Evolutionary conservation across 2,113 vertebrate species (phyloP), one percentile per base, ranked within the genome.

Genomic region (Carettochelys insculpta): DNA sequence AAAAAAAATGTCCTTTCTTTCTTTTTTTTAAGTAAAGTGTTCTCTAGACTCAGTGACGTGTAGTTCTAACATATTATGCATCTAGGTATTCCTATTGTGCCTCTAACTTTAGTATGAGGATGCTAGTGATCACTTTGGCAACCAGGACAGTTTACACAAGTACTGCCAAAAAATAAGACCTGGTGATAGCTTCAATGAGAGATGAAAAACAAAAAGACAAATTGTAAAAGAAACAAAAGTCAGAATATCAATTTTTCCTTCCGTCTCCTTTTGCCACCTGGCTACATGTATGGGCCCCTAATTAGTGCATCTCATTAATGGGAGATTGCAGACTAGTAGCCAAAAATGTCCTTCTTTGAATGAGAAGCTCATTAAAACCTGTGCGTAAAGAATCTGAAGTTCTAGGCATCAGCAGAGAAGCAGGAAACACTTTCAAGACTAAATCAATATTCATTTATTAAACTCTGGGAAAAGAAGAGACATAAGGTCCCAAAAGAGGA

Each of bases 281-380:
- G 25, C 94, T 27, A 14, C 25, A 87, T 61, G 14, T 85, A 48
- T 11, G 78, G 92, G 80, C 56, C 82, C 75, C 86, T 96, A 96
- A 95, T 96, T 96, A 97, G 83, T 34, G 24, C 51, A 85, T 80
- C 89, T 94, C 88, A 90, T 94, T 96, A 96, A 86, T 31, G 48
- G 53, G 43, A 91, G 43, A 47, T 47, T 75, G 47, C 71, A 54
- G 41, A 75, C 73, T 95, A 0, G 0, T 94, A 65, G 43, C 91
- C 31, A 83, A 91, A 9, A 65, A 19, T 83, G 50, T 16, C 24
- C 80, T 0, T 50, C 87, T 53, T 93, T 86, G 56, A 3, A 47
- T 38, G 84, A 79, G 6, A 4, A 34, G 2, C 53, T 92, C 81
- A 71, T 71, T 75, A 75, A 75, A 75, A 12, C 24, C 1, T 47